A percentile compares a stretch with the other conserved stretches of the same genome.
Conservation (phyloP, 23 tunicate genomes). For the Botrylloides violaceus region DNA sequence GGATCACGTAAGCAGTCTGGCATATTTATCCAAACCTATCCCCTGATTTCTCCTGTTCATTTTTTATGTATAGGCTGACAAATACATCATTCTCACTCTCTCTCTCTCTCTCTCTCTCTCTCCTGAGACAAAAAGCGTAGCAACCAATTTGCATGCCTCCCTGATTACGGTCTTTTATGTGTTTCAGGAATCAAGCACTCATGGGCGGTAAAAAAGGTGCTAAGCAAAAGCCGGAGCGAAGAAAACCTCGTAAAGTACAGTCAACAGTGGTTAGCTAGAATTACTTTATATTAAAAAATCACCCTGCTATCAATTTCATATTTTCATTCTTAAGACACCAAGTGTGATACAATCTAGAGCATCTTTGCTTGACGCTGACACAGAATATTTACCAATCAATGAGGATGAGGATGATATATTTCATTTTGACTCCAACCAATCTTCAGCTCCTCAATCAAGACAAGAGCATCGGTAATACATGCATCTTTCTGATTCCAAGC, state of each 20-base stretch:
- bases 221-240: neutral
- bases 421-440: constrained; percentile 6
- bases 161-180: too few species aligned
- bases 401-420: constrained; percentile 25
- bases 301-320: neutral
- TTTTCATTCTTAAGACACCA: constrained; percentile 36
- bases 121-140: too few species aligned
- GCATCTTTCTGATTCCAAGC: too few species aligned
- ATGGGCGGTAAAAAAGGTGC: neutral
- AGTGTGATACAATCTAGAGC: constrained; percentile 35
- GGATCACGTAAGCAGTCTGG: too few species aligned
- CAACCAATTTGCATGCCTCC: too few species aligned
- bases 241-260: neutral
- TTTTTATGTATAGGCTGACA: too few species aligned
- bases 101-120: too few species aligned
- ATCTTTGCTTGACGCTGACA: constrained; percentile 78
- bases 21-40: too few species aligned
- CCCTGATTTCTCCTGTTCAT: too few species aligned
- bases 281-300: too few species aligned
- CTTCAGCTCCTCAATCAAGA: constrained; percentile 19
- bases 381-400: constrained; percentile 51
- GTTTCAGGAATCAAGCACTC: neutral
- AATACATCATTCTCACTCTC: too few species aligned
- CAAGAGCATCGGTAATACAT: constrained; percentile 8
- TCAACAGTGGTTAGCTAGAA: neutral